Evolutionary conservation across 2,797 vertebrate genomes (phyloP).

Genomic region (Chaetodon trifasciatus): DNA sequence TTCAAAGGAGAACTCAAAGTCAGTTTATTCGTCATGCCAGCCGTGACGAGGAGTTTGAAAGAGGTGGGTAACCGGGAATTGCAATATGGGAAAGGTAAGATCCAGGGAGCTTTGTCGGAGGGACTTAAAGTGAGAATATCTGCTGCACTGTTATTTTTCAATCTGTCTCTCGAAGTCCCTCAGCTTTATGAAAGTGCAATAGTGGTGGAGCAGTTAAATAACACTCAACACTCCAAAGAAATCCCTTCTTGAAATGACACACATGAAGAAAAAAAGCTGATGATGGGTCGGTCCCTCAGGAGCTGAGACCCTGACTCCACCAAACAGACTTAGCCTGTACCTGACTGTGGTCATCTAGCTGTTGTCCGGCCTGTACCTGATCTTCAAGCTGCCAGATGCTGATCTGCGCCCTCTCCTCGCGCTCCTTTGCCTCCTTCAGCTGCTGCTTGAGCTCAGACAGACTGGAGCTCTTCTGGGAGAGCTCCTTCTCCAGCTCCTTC

Average conservation of each 20-base stretch:
- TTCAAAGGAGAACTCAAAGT: background rate
- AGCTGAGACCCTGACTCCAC: no score
- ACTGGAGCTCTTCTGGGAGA: constrained; percentile 86
- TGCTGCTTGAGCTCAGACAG: constrained; percentile 87
- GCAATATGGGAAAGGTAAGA: background rate
- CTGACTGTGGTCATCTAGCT: background rate
- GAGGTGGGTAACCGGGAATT: background rate
- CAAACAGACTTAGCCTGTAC: background rate
- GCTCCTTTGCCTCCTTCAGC: constrained; percentile 85
- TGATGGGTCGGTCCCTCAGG: background rate
- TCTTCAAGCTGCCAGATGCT: constrained; percentile 84
- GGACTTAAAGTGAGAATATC: background rate
- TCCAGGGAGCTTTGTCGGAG: background rate
- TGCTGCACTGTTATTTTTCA: no score
- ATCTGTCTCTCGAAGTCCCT: no score
- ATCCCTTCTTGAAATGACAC: no score
- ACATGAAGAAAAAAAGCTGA: no score
- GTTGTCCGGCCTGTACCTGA: constrained; percentile 81
- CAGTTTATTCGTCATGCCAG: no score
- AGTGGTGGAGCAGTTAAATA: no score
- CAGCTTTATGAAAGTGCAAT: no score
- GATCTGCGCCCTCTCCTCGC: constrained; percentile 84
- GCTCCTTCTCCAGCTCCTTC: constrained; percentile 91
- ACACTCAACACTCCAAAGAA: no score
- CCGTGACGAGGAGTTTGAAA: background rate